phyloP scores from a whole-genome alignment of 2,797 vertebrate genomes.

The Pantherophis alleghaniensis region DNA sequence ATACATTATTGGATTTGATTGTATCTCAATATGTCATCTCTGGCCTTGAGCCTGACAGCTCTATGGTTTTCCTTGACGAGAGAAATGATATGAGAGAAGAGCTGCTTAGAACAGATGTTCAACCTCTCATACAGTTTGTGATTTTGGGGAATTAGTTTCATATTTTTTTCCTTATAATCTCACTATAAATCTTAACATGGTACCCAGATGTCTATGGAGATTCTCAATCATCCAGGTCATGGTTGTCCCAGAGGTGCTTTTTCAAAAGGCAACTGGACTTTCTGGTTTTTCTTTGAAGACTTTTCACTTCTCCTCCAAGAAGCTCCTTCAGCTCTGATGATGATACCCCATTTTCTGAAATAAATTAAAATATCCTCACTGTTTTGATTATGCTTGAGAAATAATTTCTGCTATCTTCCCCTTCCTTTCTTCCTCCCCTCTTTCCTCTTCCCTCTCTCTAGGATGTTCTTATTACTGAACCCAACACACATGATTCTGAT shows the following conservation, averaged over 20 bases:
- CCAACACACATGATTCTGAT: constrained; percentile 27
- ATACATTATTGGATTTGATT: background rate
- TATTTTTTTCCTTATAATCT: too few relatives aligned
- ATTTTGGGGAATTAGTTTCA: too few relatives aligned
- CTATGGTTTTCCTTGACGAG: background rate
- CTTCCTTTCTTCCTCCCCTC: constrained; percentile 31
- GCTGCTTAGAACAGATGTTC: background rate
- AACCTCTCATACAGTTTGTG: background rate
- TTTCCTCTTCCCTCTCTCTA: constrained; percentile 43
- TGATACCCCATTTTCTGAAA: background rate
- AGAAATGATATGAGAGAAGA: background rate
- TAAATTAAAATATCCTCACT: too few relatives aligned
- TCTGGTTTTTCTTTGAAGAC: background rate
- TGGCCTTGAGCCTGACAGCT: background rate
- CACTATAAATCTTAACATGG: background rate
- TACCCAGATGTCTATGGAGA: background rate
- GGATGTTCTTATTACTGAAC: constrained; percentile 59
- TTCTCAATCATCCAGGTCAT: background rate
- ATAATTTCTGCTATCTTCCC: constrained; percentile 1
- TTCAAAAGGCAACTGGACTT: background rate
- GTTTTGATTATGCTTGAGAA: background rate
- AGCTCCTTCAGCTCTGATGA: background rate
- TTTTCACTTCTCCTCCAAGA: too few relatives aligned
- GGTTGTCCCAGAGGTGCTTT: background rate
- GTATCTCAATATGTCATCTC: background rate